Percentiles rank a stretch among this genome's conserved stretches.
Evolutionary conservation across 1,140 invertebrate genomes (phyloP).

Genomic region (Whitmania pigra): DNA sequence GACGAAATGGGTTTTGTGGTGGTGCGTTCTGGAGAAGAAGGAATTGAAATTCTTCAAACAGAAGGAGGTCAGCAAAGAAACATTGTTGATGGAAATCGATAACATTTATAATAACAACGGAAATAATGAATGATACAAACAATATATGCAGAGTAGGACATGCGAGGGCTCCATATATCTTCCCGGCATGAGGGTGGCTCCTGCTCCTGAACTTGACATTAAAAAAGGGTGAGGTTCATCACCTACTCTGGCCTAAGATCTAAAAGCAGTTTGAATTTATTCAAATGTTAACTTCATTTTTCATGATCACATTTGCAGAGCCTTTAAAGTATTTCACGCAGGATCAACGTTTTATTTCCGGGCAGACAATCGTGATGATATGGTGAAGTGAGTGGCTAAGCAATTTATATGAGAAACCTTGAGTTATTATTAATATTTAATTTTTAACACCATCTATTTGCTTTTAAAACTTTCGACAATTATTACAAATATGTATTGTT

Average conservation of each 20-base stretch:
- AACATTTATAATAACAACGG: not conserved
- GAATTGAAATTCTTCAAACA: conserved; percentile 7
- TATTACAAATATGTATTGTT: too few species aligned
- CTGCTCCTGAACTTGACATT: not conserved
- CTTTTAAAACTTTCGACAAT: too few species aligned
- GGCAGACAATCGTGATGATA: not conserved
- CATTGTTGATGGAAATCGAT: not conserved
- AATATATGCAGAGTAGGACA: not conserved
- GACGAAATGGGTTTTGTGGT: conserved; percentile 3
- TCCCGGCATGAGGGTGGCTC: not conserved
- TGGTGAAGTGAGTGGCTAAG: not conserved
- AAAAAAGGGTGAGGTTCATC: not conserved
- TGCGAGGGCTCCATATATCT: conserved; percentile 1
- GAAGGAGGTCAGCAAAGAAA: not conserved
- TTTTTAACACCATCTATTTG: too few species aligned
- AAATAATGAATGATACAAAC: not conserved
- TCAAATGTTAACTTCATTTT: too few species aligned
- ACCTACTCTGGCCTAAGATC: too few species aligned
- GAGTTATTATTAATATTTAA: not conserved
- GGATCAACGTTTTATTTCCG: not conserved
- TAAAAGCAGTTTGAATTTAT: too few species aligned
- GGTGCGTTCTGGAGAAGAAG: conserved; percentile 13
- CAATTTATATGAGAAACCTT: not conserved
- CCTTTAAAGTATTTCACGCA: conserved; percentile 3
- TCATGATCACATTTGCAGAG: not conserved